A percentile compares a stretch with the other conserved stretches of the same genome.
phyloP scores from a whole-genome alignment of 2,888 invertebrate genomes.

The Apantesis nais region DNA sequence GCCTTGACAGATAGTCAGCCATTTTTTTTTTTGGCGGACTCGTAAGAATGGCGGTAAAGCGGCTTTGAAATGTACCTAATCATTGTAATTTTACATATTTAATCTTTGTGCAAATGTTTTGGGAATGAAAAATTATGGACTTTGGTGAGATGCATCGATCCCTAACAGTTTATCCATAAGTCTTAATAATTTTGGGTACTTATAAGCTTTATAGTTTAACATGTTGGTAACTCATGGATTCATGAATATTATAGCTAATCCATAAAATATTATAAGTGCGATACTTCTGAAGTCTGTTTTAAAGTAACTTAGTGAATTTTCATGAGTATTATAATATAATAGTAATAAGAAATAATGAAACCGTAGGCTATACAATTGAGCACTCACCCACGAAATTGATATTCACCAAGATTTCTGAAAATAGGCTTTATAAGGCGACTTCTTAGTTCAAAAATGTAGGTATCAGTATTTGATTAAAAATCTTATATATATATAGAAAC shows the following conservation, averaged over 20 bases:
- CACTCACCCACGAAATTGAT: too few relatives aligned
- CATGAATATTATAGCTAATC: neutral
- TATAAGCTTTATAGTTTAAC: neutral
- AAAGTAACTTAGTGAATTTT: too few relatives aligned
- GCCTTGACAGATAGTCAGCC: constrained; percentile 69
- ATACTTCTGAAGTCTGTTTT: neutral
- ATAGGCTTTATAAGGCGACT: too few relatives aligned
- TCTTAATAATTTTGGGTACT: neutral
- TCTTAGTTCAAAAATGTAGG: too few relatives aligned
- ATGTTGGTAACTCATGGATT: neutral
- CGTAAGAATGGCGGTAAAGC: constrained; percentile 41
- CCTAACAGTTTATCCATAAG: neutral
- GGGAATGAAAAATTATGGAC: constrained; percentile 53
- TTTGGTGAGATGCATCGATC: constrained; percentile 14
- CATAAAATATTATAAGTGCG: neutral
- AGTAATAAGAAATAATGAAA: too few relatives aligned
- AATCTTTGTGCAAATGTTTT: constrained; percentile 43
- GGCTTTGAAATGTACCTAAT: constrained; percentile 58
- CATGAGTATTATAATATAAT: too few relatives aligned
- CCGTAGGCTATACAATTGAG: too few relatives aligned
- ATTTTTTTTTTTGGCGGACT: constrained; percentile 56
- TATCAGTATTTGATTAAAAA: too few relatives aligned
- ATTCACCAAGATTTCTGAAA: too few relatives aligned
- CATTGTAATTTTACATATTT: constrained; percentile 63
- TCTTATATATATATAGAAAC: too few relatives aligned